Evolutionary conservation across 2,797 vertebrate species (phyloP).

Genomic region (Cyprinella venusta): DNA sequence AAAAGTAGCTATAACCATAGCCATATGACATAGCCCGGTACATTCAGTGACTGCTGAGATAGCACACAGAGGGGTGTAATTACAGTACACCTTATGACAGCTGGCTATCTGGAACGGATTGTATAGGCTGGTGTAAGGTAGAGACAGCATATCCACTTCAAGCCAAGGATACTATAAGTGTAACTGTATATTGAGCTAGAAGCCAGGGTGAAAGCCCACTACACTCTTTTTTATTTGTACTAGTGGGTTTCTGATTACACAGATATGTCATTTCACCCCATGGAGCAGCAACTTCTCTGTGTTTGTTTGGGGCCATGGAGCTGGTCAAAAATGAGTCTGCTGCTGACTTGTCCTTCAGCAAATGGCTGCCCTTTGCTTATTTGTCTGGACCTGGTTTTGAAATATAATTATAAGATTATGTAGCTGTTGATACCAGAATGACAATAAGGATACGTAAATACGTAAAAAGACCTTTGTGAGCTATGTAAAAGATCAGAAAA

Average conservation of each 20-base stretch:
- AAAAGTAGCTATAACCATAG: background rate
- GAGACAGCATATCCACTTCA: conserved; percentile 26
- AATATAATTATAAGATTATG: conserved; percentile 15
- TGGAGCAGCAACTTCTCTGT: background rate
- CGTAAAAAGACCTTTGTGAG: background rate
- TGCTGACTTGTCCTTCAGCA: conserved; percentile 28
- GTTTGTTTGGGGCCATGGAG: conserved; percentile 40
- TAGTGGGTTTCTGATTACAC: conserved; percentile 45
- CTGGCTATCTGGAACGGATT: background rate
- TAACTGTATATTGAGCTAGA: conserved; percentile 36
- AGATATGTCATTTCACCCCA: too few relatives aligned
- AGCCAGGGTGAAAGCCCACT: conserved; percentile 17
- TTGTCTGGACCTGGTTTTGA: conserved; percentile 6
- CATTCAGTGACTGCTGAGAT: background rate
- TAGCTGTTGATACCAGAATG: conserved; percentile 16
- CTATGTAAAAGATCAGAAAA: background rate
- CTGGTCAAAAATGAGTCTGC: conserved; percentile 25
- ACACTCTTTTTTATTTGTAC: conserved; percentile 22
- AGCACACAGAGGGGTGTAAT: conserved; percentile 28
- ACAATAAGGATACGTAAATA: background rate
- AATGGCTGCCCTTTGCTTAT: conserved; percentile 22
- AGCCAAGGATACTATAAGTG: conserved; percentile 14
- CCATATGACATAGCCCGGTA: background rate
- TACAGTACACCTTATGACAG: conserved; percentile 41
- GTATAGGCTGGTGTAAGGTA: conserved; percentile 17